Evolutionary conservation across 2,888 invertebrate genomes (phyloP).

Genomic region (Trisateles emortualis): DNA sequence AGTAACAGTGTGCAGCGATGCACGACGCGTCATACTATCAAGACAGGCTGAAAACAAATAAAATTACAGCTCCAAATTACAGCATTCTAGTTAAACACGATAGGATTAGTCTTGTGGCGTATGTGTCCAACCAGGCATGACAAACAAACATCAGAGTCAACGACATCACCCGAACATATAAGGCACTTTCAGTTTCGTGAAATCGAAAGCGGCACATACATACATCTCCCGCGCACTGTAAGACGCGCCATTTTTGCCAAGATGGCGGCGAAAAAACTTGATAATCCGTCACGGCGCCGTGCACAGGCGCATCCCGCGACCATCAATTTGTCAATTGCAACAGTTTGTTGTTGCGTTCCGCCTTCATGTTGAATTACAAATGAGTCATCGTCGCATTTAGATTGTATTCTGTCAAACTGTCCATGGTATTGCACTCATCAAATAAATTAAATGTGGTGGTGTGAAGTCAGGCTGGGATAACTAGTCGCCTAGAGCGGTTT

Average conservation of each 20-base stretch:
- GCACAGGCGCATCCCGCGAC: conserved; percentile 61
- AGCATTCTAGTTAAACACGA: conserved; percentile 74
- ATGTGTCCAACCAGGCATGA: conserved; percentile 75
- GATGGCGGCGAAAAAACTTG: conserved; percentile 74
- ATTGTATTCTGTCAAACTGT: background rate
- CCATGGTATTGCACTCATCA: background rate
- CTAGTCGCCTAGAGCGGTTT: conserved; percentile 11
- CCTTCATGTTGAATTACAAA: conserved; percentile 39
- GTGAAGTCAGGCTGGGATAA: conserved; percentile 3
- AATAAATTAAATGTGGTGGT: background rate
- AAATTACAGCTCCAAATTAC: conserved; percentile 75
- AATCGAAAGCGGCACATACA: conserved; percentile 80
- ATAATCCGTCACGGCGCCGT: conserved; percentile 74
- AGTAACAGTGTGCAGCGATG: conserved; percentile 61
- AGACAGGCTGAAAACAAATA: conserved; percentile 74
- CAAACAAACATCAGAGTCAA: conserved; percentile 85
- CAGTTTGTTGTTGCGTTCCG: conserved; percentile 49
- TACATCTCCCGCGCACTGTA: conserved; percentile 71
- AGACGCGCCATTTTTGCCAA: conserved; percentile 75
- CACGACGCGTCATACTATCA: conserved; percentile 59
- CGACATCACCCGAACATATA: conserved; percentile 83
- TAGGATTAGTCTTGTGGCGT: conserved; percentile 67
- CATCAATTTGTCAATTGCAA: conserved; percentile 73
- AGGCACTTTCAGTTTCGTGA: conserved; percentile 84
- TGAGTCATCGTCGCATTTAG: conserved; percentile 22